phyloP scores from a whole-genome alignment of 2,888 invertebrate species.

The Drosophila silvestris region DNA sequence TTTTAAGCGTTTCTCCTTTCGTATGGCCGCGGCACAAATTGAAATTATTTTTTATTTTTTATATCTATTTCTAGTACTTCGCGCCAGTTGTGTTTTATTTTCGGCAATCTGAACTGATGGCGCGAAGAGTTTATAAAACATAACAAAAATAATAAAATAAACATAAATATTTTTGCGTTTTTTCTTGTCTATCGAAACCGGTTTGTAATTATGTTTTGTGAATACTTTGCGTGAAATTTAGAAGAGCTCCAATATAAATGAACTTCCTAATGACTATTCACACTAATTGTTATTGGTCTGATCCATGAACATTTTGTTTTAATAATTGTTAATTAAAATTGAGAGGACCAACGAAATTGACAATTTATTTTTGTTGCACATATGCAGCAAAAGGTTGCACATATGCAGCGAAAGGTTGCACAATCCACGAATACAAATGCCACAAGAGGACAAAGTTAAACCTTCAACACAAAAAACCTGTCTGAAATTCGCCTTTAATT shows the following conservation, averaged over 20 bases:
- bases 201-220: slow-evolving; percentile 27
- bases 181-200: slow-evolving; percentile 23
- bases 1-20: slow-evolving; percentile 17
- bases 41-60: slow-evolving; percentile 12
- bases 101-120: slow-evolving; percentile 7
- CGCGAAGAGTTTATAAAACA: background rate
- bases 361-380: background rate
- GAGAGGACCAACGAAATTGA: background rate
- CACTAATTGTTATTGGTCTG: background rate
- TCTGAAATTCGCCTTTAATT: background rate
- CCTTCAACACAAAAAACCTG: background rate
- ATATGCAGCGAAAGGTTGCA: background rate
- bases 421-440: slow-evolving; percentile 25
- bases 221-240: slow-evolving; percentile 13
- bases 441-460: slow-evolving; percentile 9
- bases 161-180: background rate
- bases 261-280: background rate
- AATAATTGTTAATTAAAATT: background rate
- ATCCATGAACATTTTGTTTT: background rate
- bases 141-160: background rate
- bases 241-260: background rate
- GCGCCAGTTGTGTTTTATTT: slow-evolving; percentile 14
- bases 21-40: slow-evolving; percentile 20
- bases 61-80: slow-evolving; percentile 21
- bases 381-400: background rate